phyloP scores from a whole-genome alignment of 2,797 vertebrate species.

The Scyliorhinus canicula region DNA sequence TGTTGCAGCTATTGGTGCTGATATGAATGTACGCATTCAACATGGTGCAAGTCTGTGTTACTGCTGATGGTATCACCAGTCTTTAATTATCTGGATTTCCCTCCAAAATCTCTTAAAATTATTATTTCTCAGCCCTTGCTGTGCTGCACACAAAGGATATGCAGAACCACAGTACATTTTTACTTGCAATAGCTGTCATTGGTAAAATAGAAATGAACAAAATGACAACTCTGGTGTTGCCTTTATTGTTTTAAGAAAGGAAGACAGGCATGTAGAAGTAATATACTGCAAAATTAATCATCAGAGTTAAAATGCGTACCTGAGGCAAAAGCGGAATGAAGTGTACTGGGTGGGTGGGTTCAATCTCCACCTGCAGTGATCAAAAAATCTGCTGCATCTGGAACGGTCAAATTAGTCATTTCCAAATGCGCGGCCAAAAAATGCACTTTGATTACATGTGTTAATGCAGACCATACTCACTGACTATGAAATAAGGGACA shows the following conservation, averaged over 20 bases:
- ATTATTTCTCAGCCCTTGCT: too few relatives aligned
- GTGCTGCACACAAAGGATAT: not conserved
- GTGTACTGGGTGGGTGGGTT: not conserved
- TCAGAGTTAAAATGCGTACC: not conserved
- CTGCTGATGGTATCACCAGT: not conserved
- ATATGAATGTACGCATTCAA: not conserved
- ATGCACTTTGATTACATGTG: constrained; percentile 10
- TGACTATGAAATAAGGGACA: not conserved
- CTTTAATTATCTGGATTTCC: not conserved
- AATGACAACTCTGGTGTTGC: not conserved
- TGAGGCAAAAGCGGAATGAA: not conserved
- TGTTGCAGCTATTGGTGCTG: not conserved
- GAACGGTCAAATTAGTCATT: constrained; percentile 33
- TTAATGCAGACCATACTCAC: not conserved
- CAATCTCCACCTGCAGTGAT: not conserved
- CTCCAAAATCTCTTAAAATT: not conserved
- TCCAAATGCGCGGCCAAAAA: not conserved
- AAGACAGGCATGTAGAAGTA: not conserved
- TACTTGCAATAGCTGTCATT: not conserved
- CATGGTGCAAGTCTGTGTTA: not conserved
- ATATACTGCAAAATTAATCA: constrained; percentile 21
- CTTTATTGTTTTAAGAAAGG: not conserved
- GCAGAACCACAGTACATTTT: not conserved
- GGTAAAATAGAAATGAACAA: not conserved
- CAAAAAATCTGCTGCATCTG: constrained; percentile 4